These are phyloP conservation scores for Nycticryphes semicollaris DNA, from an alignment of 2,113 vertebrate genomes.

Conservation along the genomic window DNA sequence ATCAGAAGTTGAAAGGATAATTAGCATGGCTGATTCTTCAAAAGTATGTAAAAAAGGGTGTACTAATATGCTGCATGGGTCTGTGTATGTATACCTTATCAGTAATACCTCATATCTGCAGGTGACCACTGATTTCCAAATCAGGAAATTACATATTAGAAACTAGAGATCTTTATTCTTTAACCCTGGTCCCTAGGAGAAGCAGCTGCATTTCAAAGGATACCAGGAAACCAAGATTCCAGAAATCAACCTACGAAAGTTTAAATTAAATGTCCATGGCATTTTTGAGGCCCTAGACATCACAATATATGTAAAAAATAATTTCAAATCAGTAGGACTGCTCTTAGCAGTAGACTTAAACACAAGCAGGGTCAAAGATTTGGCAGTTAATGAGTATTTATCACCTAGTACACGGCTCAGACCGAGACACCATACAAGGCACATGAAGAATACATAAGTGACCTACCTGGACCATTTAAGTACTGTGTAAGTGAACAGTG, in stretches of 20 bases:
- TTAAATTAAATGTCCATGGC: not conserved
- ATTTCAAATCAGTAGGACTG: not conserved
- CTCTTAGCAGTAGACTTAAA: not conserved
- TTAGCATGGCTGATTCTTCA: not conserved
- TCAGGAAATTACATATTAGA: not conserved
- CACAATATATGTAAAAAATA: not conserved
- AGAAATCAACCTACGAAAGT: not conserved
- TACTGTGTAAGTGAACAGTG: conserved; percentile 92
- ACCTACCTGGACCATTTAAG: conserved; percentile 88
- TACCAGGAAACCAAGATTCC: not conserved
- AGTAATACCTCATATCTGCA: not conserved
- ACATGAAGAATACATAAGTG: not conserved
- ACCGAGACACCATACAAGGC: not conserved
- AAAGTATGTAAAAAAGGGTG: not conserved
- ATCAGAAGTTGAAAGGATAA: not conserved
- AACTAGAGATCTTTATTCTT: not conserved
- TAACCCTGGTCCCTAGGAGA: not conserved
- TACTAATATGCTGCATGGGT: not conserved
- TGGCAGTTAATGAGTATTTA: not conserved
- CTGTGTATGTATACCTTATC: not conserved
- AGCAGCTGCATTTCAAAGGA: not conserved
- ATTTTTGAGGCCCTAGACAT: not conserved
- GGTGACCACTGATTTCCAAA: not conserved
- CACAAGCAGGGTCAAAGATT: not conserved
- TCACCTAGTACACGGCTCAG: not conserved